Evolutionary conservation across 2,888 invertebrate species (phyloP).

Genomic region (Xanthostigma xanthostigma): DNA sequence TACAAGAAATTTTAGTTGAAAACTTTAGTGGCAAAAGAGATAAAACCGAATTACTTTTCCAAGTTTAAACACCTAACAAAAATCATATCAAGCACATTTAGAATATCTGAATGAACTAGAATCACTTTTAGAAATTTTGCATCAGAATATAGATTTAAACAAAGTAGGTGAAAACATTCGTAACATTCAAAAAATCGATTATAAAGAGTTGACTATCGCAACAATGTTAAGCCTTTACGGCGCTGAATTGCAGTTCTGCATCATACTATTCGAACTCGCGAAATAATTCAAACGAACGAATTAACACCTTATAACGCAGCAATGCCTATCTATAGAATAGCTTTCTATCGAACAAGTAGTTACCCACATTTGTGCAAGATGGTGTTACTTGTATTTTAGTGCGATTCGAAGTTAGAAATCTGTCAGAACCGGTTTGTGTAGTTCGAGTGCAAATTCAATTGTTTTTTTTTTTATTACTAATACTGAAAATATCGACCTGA

Average conservation of each 20-base stretch:
- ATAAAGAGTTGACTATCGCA: too few relatives aligned
- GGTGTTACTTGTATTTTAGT: conserved; percentile 3
- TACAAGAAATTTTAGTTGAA: too few relatives aligned
- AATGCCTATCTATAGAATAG: background rate
- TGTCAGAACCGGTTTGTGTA: conserved; percentile 3
- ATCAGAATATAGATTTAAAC: too few relatives aligned
- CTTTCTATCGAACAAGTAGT: conserved; percentile 2
- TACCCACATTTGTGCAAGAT: conserved; percentile 3
- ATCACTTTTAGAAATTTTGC: too few relatives aligned
- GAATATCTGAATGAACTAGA: too few relatives aligned
- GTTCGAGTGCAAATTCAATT: conserved; percentile 3
- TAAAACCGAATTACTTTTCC: too few relatives aligned
- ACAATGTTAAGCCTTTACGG: too few relatives aligned
- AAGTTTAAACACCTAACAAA: too few relatives aligned
- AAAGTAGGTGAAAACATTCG: too few relatives aligned
- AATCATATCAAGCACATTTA: too few relatives aligned
- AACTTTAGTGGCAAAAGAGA: too few relatives aligned
- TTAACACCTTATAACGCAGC: conserved; percentile 1
- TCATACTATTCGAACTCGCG: background rate
- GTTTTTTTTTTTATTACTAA: conserved; percentile 1
- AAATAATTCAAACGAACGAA: background rate
- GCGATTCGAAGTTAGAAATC: conserved; percentile 1
- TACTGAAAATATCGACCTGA: conserved; percentile 5
- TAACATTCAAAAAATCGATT: too few relatives aligned
- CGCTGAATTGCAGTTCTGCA: conserved; percentile 4